Conservation (phyloP, 2,797 vertebrate genomes). For the Cottoperca gobio region DNA sequence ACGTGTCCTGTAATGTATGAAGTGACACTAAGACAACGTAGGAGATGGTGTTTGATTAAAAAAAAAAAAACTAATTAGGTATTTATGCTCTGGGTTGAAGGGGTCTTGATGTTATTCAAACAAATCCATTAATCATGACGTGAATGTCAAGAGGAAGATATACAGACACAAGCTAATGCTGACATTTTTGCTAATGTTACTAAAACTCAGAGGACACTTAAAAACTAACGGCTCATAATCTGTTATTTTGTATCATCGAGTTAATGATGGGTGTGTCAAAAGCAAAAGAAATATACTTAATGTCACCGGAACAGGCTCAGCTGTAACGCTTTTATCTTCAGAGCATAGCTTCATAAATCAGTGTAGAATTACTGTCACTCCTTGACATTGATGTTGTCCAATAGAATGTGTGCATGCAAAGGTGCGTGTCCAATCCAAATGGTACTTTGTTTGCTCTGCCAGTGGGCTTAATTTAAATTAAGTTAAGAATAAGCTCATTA, state of each 20-base stretch:
- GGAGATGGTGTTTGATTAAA: constrained; percentile 54
- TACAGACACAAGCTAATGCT: neutral
- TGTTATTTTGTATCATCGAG: constrained; percentile 11
- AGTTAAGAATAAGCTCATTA: neutral
- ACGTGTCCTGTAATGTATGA: constrained; percentile 52
- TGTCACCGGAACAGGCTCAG: neutral
- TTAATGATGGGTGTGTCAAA: neutral
- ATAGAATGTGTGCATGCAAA: neutral
- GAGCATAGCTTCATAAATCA: neutral
- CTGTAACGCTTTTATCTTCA: neutral
- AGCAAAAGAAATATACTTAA: neutral
- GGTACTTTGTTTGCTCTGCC: neutral
- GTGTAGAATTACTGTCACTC: neutral
- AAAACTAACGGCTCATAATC: neutral
- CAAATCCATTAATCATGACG: constrained; percentile 67
- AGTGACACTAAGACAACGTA: constrained; percentile 51
- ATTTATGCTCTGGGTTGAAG: constrained; percentile 59
- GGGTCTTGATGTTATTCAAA: constrained; percentile 67
- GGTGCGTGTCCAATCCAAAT: neutral
- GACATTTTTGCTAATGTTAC: constrained; percentile 29
- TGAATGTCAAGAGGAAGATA: constrained; percentile 30
- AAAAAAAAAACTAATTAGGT: constrained; percentile 62
- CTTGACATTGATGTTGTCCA: neutral
- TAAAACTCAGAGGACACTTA: constrained; percentile 11
- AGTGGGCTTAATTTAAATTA: neutral